A percentile compares a stretch with the other conserved stretches of the same genome.
Conservation (phyloP, 2,888 invertebrate genomes). For the Polydrusus cervinus region DNA sequence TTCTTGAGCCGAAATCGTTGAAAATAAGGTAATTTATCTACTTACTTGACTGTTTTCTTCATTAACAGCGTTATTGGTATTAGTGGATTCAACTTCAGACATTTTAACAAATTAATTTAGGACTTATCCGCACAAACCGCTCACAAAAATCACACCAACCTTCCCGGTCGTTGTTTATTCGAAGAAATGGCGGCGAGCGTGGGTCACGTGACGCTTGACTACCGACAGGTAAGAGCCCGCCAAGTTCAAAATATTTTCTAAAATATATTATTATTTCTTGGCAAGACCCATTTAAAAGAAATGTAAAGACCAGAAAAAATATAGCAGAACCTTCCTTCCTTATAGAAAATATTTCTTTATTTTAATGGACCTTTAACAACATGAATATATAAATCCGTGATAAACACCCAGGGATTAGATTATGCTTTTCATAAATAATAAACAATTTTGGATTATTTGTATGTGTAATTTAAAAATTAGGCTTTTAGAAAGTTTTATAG, state of each 20-base stretch:
- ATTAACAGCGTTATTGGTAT: slow-evolving; percentile 67
- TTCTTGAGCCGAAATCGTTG: slow-evolving; percentile 58
- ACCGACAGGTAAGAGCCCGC: slow-evolving; percentile 66
- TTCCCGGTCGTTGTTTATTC: slow-evolving; percentile 77
- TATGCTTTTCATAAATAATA: no score
- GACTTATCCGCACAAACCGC: slow-evolving; percentile 58
- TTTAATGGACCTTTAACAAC: no score
- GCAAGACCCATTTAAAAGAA: neutral
- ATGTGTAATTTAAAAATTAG: no score
- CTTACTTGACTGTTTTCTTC: slow-evolving; percentile 70
- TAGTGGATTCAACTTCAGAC: slow-evolving; percentile 70
- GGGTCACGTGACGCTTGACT: slow-evolving; percentile 74
- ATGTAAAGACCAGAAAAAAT: neutral
- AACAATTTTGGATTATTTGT: no score
- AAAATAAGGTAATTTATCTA: slow-evolving; percentile 54
- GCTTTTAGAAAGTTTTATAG: no score
- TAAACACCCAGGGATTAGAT: no score
- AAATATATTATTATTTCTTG: neutral
- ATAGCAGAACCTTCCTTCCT: no score
- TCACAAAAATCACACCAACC: slow-evolving; percentile 61
- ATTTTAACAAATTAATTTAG: slow-evolving; percentile 66
- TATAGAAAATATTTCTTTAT: no score
- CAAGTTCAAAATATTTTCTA: slow-evolving; percentile 56
- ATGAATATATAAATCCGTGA: no score
- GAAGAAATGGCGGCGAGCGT: slow-evolving; percentile 78